Evolutionary conservation across 2,797 vertebrate genomes (phyloP), one percentile per base, ranked within the genome.

Genomic region (Rachycentron canadum): DNA sequence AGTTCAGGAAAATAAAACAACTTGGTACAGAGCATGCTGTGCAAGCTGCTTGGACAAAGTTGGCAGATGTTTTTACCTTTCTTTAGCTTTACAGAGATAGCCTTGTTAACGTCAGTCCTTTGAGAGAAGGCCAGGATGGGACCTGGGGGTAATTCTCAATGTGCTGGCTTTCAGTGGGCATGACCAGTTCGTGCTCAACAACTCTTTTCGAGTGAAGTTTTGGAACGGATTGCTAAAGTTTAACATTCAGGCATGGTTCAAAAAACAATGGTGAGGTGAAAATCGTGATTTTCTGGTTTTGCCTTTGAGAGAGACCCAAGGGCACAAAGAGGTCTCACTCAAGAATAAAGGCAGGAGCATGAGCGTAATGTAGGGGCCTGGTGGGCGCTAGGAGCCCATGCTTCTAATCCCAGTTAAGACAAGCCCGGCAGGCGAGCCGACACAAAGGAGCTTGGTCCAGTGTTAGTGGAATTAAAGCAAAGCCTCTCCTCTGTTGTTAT

Each of bases 391-490:
- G 60, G 65, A 66, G 73, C 75, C 82, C 66, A 47, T 64, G 68
- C 75, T 81, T 69, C 86, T 94, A 93, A 94, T 95, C 92, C 91
- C 64, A 79, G 89, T 89, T 92, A 93, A 94, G 83, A 90, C 91
- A 78, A 89, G 77, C 82, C 86, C 77, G 38, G 79, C 88, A 90
- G 84, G 73, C 77, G 41, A 89, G 85, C 73, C 25, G 55, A 82
- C 79, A 91, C 86, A 90, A 86, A 93, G 88, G 84, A 88, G 88
- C 84, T 90, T 50, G 83, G 86, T 92, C 89, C 92, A 91, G 91
- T 85, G 89, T 93, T 89, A 90, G 88, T 55, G 88, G 91, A 89
- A 93, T 93, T 94, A 93, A 92, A 90, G 87, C 82, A 91, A 94
- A 94, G 90, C 93, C 84, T 91, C 84, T 73, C 78, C 87, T 89